Conservation (phyloP, 1,140 invertebrate species). For the Dendroctonus valens region DNA sequence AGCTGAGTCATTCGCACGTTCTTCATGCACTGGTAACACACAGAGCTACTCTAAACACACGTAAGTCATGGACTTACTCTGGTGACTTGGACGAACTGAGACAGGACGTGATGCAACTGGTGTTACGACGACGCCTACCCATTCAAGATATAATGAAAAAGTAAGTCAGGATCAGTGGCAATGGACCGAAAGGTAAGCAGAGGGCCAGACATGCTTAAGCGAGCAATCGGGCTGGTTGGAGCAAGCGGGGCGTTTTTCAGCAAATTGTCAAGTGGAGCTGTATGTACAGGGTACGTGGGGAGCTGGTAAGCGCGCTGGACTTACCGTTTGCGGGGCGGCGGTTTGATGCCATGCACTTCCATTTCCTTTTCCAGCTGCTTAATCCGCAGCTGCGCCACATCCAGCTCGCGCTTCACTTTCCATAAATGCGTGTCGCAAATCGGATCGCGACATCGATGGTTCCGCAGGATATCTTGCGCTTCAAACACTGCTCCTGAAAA, state of each 20-base stretch:
- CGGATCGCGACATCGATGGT: slow-evolving; percentile 70
- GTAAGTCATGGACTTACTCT: slow-evolving; percentile 47
- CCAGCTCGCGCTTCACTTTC: slow-evolving; percentile 86
- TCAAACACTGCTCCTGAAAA: slow-evolving; percentile 81
- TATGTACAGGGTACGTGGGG: background rate
- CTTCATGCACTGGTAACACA: too few relatives aligned
- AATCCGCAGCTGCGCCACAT: slow-evolving; percentile 78
- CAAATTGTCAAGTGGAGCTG: background rate
- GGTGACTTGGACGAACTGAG: slow-evolving; percentile 48
- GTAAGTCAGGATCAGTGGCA: slow-evolving; percentile 2
- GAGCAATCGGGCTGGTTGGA: background rate
- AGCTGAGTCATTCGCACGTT: too few relatives aligned
- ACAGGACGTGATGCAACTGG: slow-evolving; percentile 47
- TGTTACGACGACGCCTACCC: slow-evolving; percentile 46
- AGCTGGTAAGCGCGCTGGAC: slow-evolving; percentile 9
- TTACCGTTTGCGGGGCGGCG: slow-evolving; percentile 57
- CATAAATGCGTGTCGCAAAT: slow-evolving; percentile 81
- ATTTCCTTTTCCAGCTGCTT: slow-evolving; percentile 81
- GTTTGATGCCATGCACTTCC: slow-evolving; percentile 75
- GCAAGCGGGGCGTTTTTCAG: background rate
- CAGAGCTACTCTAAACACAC: slow-evolving; percentile 15
- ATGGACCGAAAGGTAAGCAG: background rate
- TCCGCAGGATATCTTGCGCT: slow-evolving; percentile 65
- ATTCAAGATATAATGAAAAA: slow-evolving; percentile 33
- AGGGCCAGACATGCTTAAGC: background rate